Evolutionary conservation across 1,140 invertebrate species (phyloP).

Genomic region (Lucilia cuprina): DNA sequence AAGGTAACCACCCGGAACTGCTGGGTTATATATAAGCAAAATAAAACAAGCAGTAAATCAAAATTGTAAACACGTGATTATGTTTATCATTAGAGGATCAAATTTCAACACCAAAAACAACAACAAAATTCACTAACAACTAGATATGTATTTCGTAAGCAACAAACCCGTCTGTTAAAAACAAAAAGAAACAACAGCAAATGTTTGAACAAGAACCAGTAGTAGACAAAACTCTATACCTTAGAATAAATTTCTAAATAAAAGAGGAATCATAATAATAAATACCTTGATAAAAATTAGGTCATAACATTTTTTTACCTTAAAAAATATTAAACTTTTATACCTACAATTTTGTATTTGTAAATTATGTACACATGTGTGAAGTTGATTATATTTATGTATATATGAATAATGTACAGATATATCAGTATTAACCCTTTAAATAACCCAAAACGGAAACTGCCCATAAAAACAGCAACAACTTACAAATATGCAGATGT

Average conservation of each 20-base stretch:
- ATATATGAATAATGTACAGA: neutral
- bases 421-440: neutral
- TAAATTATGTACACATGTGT: neutral
- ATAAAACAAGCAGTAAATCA: conserved; percentile 23
- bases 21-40: neutral
- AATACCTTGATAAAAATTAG: conserved; percentile 12
- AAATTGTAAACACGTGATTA: conserved; percentile 33
- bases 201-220: too few relatives aligned
- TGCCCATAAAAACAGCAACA: neutral
- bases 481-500: neutral
- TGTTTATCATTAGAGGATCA: conserved; percentile 32
- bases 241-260: neutral
- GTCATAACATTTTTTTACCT: neutral
- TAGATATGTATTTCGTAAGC: neutral
- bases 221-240: too few relatives aligned
- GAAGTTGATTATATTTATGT: too few relatives aligned
- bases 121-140: neutral
- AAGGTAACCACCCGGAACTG: too few relatives aligned
- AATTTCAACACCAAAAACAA: conserved; percentile 5
- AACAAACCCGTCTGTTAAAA: neutral
- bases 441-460: neutral
- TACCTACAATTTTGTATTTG: neutral
- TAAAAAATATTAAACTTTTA: neutral
- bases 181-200: neutral
- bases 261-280: conserved; percentile 12